Base-by-base conservation (phyloP, 2,888 invertebrate species). In the Mythimna vitellina region DNA sequence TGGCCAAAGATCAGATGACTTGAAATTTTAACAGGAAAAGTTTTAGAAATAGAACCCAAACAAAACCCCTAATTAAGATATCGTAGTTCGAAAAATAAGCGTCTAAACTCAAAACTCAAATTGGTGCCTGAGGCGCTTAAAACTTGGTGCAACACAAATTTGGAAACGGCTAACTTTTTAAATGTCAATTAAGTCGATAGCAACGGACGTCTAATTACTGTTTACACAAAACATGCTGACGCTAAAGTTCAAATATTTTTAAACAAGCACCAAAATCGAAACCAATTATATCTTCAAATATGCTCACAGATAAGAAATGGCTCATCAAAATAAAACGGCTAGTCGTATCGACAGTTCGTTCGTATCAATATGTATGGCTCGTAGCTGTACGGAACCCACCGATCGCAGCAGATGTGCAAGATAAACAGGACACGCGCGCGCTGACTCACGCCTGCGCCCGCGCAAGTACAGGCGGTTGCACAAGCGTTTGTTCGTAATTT, bases 381-480 rank as follows among this genome's bases (percentile, higher is more conserved):
- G 74, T 76, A 78, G 79, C 73, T 73, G 64, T 78, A 81, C 85
- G 82, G 87, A 84, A 82, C 87, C 82, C 85, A 76, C 66, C 81
- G 73, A 79, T 83, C 81, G 78, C 56, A 86, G 85, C 93, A 92
- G 93, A 92, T 92, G 92, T 86, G 87, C 84, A 89, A 89, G 84
- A 87, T 89, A 89, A 89, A 90, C 89, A 89, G 86, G 89, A 91
- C 87, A 90, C 90, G 91, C 89, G 92, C 89, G 82, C 78, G 86
- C 86, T 92, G 92, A 92, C 85, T 93, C 92, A 93, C 83, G 83
- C 58, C 76, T 87, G 91, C 92, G 91, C 91, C 73, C 85, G 89
- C 92, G 89, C 91, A 86, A 9, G 88, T 89, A 90, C 89, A 83
- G 70, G 14, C 88, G 80, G 46, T 69, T 75, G 77, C 87, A 81